A percentile compares a stretch with the other conserved stretches of the same genome.
phyloP scores from a whole-genome alignment of 2,888 invertebrate species.

The Drosophila differens region DNA sequence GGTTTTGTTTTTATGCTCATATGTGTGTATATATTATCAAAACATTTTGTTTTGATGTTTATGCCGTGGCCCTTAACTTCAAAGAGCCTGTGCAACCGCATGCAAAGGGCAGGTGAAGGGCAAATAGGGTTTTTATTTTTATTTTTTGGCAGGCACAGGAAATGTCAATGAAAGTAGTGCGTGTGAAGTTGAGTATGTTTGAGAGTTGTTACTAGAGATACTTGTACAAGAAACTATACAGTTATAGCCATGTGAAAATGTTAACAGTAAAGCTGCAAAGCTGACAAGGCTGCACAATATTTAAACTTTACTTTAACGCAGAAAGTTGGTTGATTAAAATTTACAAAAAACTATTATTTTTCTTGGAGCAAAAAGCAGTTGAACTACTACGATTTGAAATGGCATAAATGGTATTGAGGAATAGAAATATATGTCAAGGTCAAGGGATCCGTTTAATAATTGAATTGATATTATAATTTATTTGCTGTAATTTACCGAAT shows the following conservation, averaged over 20 bases:
- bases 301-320: background rate
- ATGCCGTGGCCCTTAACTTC: conserved; percentile 26
- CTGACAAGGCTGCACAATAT: background rate
- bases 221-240: background rate
- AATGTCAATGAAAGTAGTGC: conserved; percentile 66
- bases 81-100: conserved; percentile 6
- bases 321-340: background rate
- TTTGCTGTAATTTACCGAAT: background rate
- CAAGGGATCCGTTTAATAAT: background rate
- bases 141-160: conserved; percentile 58
- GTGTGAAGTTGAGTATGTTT: conserved; percentile 2
- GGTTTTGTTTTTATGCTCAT: conserved; percentile 12
- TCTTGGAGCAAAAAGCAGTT: background rate
- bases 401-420: background rate
- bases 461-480: background rate
- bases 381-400: background rate
- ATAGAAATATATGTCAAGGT: background rate
- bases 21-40: conserved; percentile 21
- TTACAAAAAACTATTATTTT: background rate
- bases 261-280: background rate
- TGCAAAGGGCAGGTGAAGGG: conserved; percentile 21
- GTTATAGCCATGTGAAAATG: background rate
- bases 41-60: conserved; percentile 51
- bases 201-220: background rate
- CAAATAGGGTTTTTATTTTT: background rate